Conservation (phyloP, 2,888 invertebrate genomes). For the Nysson spinosus region DNA sequence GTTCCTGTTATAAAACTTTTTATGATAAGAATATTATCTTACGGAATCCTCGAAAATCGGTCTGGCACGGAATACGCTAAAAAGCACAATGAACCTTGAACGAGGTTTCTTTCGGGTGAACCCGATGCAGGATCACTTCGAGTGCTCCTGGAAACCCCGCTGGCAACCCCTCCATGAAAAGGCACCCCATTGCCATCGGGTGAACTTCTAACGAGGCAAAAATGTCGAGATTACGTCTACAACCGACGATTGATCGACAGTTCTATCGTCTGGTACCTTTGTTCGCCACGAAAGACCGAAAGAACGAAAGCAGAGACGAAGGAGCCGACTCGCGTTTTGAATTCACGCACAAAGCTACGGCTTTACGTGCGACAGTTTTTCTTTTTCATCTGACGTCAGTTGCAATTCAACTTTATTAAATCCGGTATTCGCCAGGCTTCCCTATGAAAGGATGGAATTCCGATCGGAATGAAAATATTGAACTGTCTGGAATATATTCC, state of each 20-base stretch:
- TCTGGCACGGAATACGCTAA: slow-evolving; percentile 27
- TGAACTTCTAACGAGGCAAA: slow-evolving; percentile 49
- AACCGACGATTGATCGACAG: slow-evolving; percentile 42
- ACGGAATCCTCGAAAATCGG: no score
- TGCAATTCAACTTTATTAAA: background rate
- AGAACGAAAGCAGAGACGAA: slow-evolving; percentile 19
- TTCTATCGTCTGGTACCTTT: slow-evolving; percentile 39
- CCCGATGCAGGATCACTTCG: slow-evolving; percentile 16
- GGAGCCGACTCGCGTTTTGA: background rate
- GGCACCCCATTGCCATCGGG: slow-evolving; percentile 1
- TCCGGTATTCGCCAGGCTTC: background rate
- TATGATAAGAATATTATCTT: no score
- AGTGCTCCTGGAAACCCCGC: slow-evolving; percentile 29
- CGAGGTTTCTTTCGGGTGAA: slow-evolving; percentile 20
- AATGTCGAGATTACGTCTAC: slow-evolving; percentile 48
- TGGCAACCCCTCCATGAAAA: slow-evolving; percentile 3
- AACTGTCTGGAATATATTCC: no score
- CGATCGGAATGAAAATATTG: no score
- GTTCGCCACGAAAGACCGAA: no score
- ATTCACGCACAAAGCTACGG: no score
- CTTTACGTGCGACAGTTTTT: no score
- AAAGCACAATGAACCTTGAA: slow-evolving; percentile 32
- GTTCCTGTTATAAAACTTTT: no score
- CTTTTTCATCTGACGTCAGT: background rate
- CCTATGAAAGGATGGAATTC: background rate